These are phyloP conservation scores for Apostichopus parvimensis DNA, from an alignment of 35 echinoderm and acorn worm species.

Conservation along the genomic window DNA sequence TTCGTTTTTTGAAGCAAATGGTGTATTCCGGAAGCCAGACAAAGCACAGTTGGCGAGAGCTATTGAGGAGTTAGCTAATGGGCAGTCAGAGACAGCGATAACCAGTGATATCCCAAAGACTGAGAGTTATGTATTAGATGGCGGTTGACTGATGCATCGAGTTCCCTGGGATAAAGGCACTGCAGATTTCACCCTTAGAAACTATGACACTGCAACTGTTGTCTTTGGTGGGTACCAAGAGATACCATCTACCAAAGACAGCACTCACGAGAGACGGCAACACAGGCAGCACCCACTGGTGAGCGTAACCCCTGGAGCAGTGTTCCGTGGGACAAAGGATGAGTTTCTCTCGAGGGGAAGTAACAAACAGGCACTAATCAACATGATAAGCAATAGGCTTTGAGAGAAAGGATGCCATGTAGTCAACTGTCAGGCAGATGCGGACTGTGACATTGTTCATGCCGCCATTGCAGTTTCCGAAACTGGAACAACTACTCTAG, in stretches of 20 bases:
- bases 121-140: slow-evolving; percentile 63
- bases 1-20: too few relatives aligned
- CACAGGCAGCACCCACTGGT: too few relatives aligned
- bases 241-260: too few relatives aligned
- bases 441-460: slow-evolving; percentile 51
- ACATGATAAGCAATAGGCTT: slow-evolving; percentile 41
- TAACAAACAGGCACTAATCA: slow-evolving; percentile 67
- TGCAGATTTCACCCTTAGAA: too few relatives aligned
- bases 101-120: neutral
- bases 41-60: too few relatives aligned
- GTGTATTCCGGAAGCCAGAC: too few relatives aligned
- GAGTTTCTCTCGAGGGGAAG: slow-evolving; percentile 38
- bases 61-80: too few relatives aligned
- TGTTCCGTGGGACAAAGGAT: too few relatives aligned
- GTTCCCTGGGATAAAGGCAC: too few relatives aligned
- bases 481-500: neutral
- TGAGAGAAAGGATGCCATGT: neutral
- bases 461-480: slow-evolving; percentile 4
- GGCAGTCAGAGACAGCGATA: too few relatives aligned
- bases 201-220: neutral
- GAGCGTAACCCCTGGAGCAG: too few relatives aligned
- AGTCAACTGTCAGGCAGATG: neutral
- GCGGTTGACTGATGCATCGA: slow-evolving; percentile 48
- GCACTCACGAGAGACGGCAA: neutral
- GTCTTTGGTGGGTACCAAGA: slow-evolving; percentile 49